Evolutionary conservation across 2,113 vertebrate genomes (phyloP), one percentile per base, ranked within the genome.

Genomic region (Scophthalmus maximus): DNA sequence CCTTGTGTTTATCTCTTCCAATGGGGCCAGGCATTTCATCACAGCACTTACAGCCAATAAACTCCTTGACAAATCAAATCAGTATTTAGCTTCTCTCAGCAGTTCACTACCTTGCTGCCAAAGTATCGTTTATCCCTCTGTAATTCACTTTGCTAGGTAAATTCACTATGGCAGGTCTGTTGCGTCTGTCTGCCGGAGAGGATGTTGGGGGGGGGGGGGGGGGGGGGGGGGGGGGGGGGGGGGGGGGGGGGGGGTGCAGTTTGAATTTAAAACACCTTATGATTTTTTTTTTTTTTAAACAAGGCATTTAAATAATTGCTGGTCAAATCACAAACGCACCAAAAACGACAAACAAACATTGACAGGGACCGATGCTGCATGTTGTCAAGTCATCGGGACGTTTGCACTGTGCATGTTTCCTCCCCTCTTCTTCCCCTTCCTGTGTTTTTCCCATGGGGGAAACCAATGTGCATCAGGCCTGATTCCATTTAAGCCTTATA

Each of bases 41-140:
- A 80, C 86, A 90, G 92, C 93, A 93, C 92, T 94, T 92, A 93
- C 76, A 79, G 88, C 82, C 88, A 91, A 91, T 91, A 93, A 92
- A 93, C 89, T 92, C 87, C 79, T 89, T 86, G 81, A 81, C 83
- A 92, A 93, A 94, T 94, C 67, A 67, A 81, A 93, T 94, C 93
- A 94, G 82, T 69, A 84, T 92, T 93, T 90, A 89, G 92, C 93
- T 88, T 92, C 91, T 85, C 89, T 92, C 92, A 92, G 92, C 91
- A 93, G 89, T 92, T 89, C 87, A 70, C 82, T 73, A 89, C 85
- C 79, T 82, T 86, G 86, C 76, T 85, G 91, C 87, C 87, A 91
- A 91, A 87, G 90, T 90, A 92, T 92, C 90, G 34, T 91, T 92
- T 90, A 93, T 91, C 92, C 86, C 85, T 60, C 78, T 56, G 68